These are phyloP conservation scores for Argyra leucocephala DNA, from an alignment of 2,888 invertebrate species.

Conservation along the genomic window DNA sequence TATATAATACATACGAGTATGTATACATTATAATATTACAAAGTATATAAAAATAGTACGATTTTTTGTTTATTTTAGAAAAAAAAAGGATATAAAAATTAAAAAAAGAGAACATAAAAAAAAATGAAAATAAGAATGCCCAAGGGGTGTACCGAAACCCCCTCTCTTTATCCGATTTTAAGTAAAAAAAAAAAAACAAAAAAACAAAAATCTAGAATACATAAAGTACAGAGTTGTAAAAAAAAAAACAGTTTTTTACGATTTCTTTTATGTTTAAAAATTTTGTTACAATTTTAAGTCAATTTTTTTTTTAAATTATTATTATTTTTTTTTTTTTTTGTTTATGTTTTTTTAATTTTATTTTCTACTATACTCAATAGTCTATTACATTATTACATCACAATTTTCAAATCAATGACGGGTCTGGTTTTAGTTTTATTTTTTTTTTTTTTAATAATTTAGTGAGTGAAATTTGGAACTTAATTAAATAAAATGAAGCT, in stretches of 20 bases:
- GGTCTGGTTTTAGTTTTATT: too few species aligned
- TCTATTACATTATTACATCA: not conserved
- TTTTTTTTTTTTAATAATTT: too few species aligned
- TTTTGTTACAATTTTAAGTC: slow-evolving; percentile 2
- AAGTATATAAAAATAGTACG: not conserved
- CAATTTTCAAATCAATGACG: too few species aligned
- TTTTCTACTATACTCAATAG: not conserved
- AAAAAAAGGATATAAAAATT: not conserved
- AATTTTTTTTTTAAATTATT: not conserved
- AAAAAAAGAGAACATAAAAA: not conserved
- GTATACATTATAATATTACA: not conserved
- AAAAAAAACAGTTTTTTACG: slow-evolving; percentile 6
- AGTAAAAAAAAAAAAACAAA: not conserved
- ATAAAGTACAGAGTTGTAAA: slow-evolving; percentile 3
- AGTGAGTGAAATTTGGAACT: too few species aligned
- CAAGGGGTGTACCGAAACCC: not conserved
- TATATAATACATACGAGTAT: not conserved
- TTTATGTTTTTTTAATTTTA: not conserved
- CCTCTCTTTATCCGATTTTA: not conserved
- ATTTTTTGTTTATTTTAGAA: too few species aligned
- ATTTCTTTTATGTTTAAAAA: slow-evolving; percentile 2
- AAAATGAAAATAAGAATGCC: not conserved
- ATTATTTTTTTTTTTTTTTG: not conserved
- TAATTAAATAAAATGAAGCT: too few species aligned
- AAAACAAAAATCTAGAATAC: not conserved